Percentiles rank a stretch among this genome's conserved stretches.
These are phyloP conservation scores for Sogatella furcifera DNA, from an alignment of 1,140 invertebrate genomes.

Conservation along the genomic window DNA sequence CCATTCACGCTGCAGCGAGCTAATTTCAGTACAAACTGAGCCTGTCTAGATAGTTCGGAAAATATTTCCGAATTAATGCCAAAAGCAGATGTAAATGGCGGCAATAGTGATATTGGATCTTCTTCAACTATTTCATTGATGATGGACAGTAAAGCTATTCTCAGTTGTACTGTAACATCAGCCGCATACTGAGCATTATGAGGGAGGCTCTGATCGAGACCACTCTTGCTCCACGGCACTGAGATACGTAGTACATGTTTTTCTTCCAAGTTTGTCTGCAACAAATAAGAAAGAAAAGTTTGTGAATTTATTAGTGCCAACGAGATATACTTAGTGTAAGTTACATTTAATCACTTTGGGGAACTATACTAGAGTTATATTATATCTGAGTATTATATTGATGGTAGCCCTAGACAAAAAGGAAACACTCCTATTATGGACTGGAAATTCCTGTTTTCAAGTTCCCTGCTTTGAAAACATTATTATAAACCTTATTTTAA, in stretches of 20 bases:
- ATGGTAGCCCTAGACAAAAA: too few species aligned
- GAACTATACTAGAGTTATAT: background rate
- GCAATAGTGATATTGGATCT: conserved; percentile 30
- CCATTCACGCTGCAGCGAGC: conserved; percentile 30
- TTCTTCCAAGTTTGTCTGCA: conserved; percentile 44
- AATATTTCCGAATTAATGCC: too few species aligned
- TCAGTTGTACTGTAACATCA: conserved; percentile 42
- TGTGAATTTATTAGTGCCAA: conserved; percentile 3
- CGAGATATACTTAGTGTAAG: too few species aligned
- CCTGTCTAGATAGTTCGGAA: too few species aligned
- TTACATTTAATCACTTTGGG: too few species aligned
- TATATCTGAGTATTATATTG: too few species aligned
- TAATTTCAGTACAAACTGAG: conserved; percentile 31
- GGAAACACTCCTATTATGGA: too few species aligned
- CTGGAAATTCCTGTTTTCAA: too few species aligned
- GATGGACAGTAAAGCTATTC: conserved; percentile 37
- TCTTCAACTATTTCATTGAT: conserved; percentile 49
- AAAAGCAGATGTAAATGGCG: too few species aligned
- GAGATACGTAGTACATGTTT: conserved; percentile 48
- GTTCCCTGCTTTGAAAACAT: too few species aligned
- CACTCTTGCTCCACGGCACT: conserved; percentile 43
- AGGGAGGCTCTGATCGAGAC: conserved; percentile 35
- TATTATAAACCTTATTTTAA: too few species aligned
- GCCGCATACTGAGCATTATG: conserved; percentile 50
- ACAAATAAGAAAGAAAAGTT: conserved; percentile 11